Evolutionary conservation across 2,888 invertebrate species (phyloP).

Genomic region (Diadegma fenestrale): DNA sequence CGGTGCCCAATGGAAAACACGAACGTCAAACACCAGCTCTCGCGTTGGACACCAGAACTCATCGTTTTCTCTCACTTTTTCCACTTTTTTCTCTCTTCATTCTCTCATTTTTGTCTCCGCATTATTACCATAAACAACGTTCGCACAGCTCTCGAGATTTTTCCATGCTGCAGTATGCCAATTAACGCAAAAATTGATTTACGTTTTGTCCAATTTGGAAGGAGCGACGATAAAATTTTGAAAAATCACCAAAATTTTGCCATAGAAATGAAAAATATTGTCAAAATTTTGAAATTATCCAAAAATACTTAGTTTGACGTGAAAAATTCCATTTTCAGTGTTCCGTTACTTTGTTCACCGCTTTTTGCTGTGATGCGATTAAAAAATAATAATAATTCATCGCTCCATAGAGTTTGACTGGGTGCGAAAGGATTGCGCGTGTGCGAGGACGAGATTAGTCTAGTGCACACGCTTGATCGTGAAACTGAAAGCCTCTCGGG

Average conservation of each 20-base stretch:
- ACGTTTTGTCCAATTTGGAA: no score
- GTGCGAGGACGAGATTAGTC: background rate
- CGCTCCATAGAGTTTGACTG: background rate
- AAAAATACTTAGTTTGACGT: no score
- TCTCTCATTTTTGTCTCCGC: conserved; percentile 28
- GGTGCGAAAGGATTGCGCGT: background rate
- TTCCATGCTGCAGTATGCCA: conserved; percentile 38
- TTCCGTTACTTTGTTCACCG: background rate
- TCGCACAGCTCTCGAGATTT: conserved; percentile 16
- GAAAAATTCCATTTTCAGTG: no score
- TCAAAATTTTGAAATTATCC: no score
- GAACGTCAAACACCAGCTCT: conserved; percentile 64
- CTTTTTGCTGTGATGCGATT: background rate
- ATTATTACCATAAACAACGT: conserved; percentile 35
- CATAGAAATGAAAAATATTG: no score
- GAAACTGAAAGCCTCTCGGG: conserved; percentile 30
- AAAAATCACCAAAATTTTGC: no score
- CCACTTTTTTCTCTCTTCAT: conserved; percentile 42
- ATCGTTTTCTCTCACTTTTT: conserved; percentile 20
- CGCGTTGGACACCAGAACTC: conserved; percentile 29
- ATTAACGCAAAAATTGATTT: background rate
- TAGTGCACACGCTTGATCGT: conserved; percentile 40
- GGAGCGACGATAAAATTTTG: no score
- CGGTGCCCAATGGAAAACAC: conserved; percentile 65
- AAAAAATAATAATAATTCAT: background rate